These are phyloP conservation scores for Dendronephthya gigantea DNA, from an alignment of 64 coral and sea anemone genomes.

Conservation along the genomic window DNA sequence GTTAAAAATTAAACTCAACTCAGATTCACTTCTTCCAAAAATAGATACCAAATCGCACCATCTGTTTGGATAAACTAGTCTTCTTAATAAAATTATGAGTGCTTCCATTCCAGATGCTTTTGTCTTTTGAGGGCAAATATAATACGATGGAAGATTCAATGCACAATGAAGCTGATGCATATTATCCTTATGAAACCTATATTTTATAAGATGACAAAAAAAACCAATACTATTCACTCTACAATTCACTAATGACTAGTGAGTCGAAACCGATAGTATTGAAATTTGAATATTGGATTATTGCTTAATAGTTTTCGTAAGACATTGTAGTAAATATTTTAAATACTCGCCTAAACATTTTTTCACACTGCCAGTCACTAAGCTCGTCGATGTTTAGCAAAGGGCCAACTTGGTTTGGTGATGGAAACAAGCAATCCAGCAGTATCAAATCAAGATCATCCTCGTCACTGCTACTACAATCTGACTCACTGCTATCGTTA, in stretches of 20 bases:
- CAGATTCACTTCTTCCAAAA: not conserved
- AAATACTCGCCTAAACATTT: not conserved
- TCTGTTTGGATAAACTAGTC: not conserved
- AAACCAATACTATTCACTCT: too few species aligned
- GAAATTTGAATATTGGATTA: not conserved
- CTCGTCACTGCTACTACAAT: not conserved
- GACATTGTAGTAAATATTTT: not conserved
- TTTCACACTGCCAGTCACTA: not conserved
- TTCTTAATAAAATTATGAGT: not conserved
- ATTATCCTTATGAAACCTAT: not conserved
- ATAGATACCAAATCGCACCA: not conserved
- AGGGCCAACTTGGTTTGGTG: not conserved
- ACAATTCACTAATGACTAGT: too few species aligned
- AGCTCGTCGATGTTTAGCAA: not conserved
- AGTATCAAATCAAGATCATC: conserved; percentile 24
- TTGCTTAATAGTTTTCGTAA: not conserved
- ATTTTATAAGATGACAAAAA: not conserved
- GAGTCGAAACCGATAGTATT: not conserved
- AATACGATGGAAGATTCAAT: not conserved
- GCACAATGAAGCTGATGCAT: not conserved
- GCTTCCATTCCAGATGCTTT: not conserved
- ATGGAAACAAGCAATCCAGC: too few species aligned
- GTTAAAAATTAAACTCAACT: not conserved
- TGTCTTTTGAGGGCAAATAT: not conserved
- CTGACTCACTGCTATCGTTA: not conserved